Evolutionary conservation across 1,140 invertebrate genomes (phyloP).

Genomic region (Platyscapa corneri): DNA sequence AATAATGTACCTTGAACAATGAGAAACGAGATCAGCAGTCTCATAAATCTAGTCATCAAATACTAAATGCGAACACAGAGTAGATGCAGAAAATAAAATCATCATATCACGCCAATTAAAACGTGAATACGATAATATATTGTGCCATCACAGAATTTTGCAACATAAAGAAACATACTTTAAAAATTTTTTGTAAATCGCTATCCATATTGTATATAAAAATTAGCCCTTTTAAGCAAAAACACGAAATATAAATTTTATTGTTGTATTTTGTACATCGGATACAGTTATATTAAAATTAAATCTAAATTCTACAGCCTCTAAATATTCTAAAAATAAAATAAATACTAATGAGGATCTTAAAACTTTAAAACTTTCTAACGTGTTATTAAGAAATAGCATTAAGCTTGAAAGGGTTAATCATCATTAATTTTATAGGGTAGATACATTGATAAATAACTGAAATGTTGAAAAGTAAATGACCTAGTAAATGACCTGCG

Average conservation of each 20-base stretch:
- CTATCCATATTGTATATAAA: conserved; percentile 42
- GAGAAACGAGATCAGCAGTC: conserved; percentile 34
- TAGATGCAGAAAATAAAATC: conserved; percentile 27
- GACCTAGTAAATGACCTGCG: background rate
- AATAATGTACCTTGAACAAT: conserved; percentile 45
- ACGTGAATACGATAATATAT: conserved; percentile 38
- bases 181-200: conserved; percentile 28
- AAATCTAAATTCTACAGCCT: no score
- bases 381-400: background rate
- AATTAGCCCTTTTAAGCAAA: conserved; percentile 35
- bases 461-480: conserved; percentile 1
- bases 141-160: conserved; percentile 45
- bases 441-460: conserved; percentile 36
- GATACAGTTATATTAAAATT: no score
- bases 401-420: conserved; percentile 41
- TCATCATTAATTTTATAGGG: conserved; percentile 11
- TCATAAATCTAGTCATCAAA: conserved; percentile 52
- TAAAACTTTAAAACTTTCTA: background rate
- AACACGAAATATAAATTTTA: background rate
- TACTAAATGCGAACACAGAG: conserved; percentile 34
- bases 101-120: conserved; percentile 35
- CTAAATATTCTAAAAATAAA: no score
- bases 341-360: no score
- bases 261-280: no score
- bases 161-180: conserved; percentile 29